phyloP scores from a whole-genome alignment of 2,113 vertebrate species.

The Dascyllus trimaculatus region DNA sequence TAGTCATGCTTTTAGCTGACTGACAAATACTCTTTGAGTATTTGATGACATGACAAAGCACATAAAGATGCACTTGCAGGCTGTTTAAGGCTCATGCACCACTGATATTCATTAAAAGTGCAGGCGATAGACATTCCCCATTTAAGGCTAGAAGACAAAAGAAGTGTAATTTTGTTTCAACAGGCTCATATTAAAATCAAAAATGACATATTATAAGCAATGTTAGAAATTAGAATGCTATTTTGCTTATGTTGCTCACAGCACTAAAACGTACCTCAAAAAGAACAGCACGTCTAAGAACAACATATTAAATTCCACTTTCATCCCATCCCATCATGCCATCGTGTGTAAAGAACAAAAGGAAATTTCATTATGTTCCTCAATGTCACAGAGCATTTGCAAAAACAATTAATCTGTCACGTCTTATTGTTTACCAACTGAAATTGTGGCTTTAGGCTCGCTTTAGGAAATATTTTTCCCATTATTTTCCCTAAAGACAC shows the following conservation, averaged over 20 bases:
- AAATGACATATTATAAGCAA: too few species aligned
- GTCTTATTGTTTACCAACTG: slow-evolving; percentile 33
- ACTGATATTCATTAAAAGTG: slow-evolving; percentile 3
- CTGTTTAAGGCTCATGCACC: slow-evolving; percentile 12
- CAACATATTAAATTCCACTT: neutral
- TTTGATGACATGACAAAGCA: slow-evolving; percentile 18
- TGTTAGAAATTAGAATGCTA: too few species aligned
- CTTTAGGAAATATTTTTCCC: neutral
- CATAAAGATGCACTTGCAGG: slow-evolving; percentile 18
- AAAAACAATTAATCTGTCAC: slow-evolving; percentile 31
- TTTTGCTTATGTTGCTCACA: neutral
- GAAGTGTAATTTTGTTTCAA: too few species aligned
- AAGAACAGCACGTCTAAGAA: neutral
- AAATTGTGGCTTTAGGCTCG: neutral
- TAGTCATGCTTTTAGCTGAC: slow-evolving; percentile 9
- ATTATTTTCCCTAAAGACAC: neutral
- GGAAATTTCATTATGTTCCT: neutral
- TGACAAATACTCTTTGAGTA: neutral
- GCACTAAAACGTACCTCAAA: neutral
- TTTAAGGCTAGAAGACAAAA: too few species aligned
- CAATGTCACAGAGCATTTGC: neutral
- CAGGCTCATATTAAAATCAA: neutral
- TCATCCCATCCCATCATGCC: neutral
- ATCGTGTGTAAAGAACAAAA: slow-evolving; percentile 2
- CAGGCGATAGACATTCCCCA: too few species aligned